Evolutionary conservation across 2,113 vertebrate genomes (phyloP).

Genomic region (Physeter macrocephalus): DNA sequence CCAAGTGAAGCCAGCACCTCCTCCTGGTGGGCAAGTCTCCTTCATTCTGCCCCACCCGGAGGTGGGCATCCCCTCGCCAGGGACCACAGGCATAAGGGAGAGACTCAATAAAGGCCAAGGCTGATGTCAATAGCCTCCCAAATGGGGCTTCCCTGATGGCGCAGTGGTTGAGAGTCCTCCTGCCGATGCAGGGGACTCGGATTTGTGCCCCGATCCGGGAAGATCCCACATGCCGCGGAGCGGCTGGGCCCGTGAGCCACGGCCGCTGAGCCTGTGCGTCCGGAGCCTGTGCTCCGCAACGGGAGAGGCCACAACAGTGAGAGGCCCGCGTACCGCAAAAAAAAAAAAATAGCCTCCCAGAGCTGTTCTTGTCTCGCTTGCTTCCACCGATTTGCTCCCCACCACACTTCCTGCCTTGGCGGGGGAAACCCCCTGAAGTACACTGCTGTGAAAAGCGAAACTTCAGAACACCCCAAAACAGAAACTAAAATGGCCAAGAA

Average conservation of each 20-base stretch:
- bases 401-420: conserved; percentile 11
- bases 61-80: background rate
- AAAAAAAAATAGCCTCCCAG: background rate
- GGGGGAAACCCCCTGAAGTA: background rate
- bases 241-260: too few species aligned
- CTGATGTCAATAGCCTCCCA: background rate
- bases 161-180: too few species aligned
- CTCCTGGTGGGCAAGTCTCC: background rate
- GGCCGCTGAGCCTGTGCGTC: too few species aligned
- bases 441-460: background rate
- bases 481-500: background rate
- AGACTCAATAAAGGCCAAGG: background rate
- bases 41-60: background rate
- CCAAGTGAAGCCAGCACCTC: background rate
- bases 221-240: too few species aligned
- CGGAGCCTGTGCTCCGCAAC: too few species aligned
- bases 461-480: background rate
- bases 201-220: too few species aligned
- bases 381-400: background rate
- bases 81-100: background rate
- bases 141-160: too few species aligned
- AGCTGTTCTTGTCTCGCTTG: background rate
- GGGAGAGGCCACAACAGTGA: too few species aligned
- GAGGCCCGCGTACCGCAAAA: too few species aligned
- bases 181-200: too few species aligned